phyloP scores from a whole-genome alignment of 2,797 vertebrate species.

The Sternarchorhynchus goeldii region DNA sequence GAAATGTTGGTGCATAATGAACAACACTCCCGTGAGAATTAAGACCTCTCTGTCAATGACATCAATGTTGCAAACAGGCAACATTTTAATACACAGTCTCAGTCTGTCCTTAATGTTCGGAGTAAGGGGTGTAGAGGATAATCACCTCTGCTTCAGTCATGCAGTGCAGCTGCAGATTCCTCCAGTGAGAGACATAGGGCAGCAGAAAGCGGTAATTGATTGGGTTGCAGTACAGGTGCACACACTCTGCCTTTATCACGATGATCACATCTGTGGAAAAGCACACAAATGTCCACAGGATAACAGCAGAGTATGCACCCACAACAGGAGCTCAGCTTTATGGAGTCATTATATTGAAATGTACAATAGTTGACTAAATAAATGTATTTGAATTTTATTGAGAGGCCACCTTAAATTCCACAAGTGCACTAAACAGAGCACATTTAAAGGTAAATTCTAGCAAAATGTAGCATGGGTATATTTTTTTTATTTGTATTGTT shows the following conservation, averaged over 20 bases:
- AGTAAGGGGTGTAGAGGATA: background rate
- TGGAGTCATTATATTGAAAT: slow-evolving; percentile 1
- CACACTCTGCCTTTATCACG: slow-evolving; percentile 89
- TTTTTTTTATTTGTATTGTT: background rate
- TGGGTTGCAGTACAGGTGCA: slow-evolving; percentile 97
- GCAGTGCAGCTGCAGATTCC: slow-evolving; percentile 95
- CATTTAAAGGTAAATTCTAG: background rate
- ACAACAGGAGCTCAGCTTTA: background rate
- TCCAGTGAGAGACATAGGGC: slow-evolving; percentile 92
- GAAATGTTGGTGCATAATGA: too few species aligned
- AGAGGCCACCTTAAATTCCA: background rate
- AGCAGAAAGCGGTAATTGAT: slow-evolving; percentile 90
- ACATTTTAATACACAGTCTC: background rate
- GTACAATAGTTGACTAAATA: background rate
- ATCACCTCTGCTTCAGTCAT: slow-evolving; percentile 90
- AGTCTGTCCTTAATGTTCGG: background rate
- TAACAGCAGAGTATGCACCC: background rate
- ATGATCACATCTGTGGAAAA: slow-evolving; percentile 87
- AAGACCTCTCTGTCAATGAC: too few species aligned
- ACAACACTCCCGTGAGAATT: too few species aligned
- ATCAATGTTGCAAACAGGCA: background rate
- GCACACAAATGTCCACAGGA: slow-evolving; percentile 17
- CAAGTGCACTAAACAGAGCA: background rate
- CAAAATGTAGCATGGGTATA: background rate
- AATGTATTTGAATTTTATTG: background rate